Conservation (phyloP, 1,140 invertebrate species). For the Palaemon carinicauda region DNA sequence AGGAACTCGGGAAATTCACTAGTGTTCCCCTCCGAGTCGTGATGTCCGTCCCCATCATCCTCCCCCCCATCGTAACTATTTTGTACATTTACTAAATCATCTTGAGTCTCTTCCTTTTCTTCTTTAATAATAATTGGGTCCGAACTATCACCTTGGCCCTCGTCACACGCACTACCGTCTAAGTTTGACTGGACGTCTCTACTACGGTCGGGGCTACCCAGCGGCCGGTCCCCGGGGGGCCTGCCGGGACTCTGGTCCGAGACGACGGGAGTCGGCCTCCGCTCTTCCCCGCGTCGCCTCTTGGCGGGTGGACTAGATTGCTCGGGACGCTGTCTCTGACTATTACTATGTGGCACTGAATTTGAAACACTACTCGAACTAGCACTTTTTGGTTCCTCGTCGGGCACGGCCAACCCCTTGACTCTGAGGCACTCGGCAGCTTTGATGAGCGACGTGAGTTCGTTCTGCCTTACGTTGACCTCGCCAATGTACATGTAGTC, state of each 20-base stretch:
- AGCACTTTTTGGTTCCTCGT: slow-evolving; percentile 42
- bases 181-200: background rate
- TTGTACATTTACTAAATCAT: slow-evolving; percentile 37
- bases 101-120: slow-evolving; percentile 4
- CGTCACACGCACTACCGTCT: background rate
- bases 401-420: slow-evolving; percentile 44
- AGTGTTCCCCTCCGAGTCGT: slow-evolving; percentile 40
- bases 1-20: slow-evolving; percentile 49
- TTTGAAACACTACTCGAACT: slow-evolving; percentile 7
- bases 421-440: slow-evolving; percentile 46
- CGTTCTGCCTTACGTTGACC: slow-evolving; percentile 49
- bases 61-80: slow-evolving; percentile 32
- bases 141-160: background rate
- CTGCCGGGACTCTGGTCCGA: slow-evolving; percentile 45
- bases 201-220: slow-evolving; percentile 9
- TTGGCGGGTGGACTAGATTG: slow-evolving; percentile 42
- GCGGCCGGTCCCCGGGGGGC: slow-evolving; percentile 22
- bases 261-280: background rate
- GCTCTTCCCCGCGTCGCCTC: slow-evolving; percentile 33
- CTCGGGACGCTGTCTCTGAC: slow-evolving; percentile 36
- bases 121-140: background rate
- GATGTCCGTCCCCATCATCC: slow-evolving; percentile 36
- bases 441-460: slow-evolving; percentile 47
- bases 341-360: too few relatives aligned
- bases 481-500: slow-evolving; percentile 55